These are phyloP conservation scores for Prolemur simus DNA, from an alignment of 2,113 vertebrate genomes.

Conservation along the genomic window DNA sequence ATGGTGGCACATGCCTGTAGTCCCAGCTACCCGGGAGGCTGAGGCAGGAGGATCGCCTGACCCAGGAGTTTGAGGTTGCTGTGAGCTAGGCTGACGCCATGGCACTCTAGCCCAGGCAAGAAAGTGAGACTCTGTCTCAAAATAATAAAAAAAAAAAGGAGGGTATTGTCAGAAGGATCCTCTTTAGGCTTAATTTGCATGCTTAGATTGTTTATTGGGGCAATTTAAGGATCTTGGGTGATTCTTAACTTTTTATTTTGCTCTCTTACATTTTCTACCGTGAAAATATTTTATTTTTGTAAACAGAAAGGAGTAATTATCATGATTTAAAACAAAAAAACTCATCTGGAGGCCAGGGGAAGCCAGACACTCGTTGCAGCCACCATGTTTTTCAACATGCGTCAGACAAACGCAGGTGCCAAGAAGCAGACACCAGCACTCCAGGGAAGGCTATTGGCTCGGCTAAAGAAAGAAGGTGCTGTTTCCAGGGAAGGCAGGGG, in stretches of 20 bases:
- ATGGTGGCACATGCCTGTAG: too few relatives aligned
- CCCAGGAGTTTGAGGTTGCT: too few relatives aligned
- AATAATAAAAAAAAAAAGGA: background rate
- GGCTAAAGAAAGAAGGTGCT: constrained; percentile 1
- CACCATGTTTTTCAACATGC: too few relatives aligned
- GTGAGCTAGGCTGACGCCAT: too few relatives aligned
- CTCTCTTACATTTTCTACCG: background rate
- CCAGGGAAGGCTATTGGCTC: background rate
- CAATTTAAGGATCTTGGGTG: background rate
- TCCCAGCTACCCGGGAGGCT: too few relatives aligned
- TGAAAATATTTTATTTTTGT: background rate
- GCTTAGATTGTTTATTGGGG: background rate
- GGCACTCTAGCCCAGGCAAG: too few relatives aligned
- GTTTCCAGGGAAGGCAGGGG: background rate
- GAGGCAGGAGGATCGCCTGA: too few relatives aligned
- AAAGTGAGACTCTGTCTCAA: too few relatives aligned
- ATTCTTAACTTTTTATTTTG: constrained; percentile 22
- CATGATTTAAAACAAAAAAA: background rate
- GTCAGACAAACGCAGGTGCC: background rate
- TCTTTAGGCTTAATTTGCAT: background rate
- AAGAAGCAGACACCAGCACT: background rate
- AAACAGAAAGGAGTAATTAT: background rate
- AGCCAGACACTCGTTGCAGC: background rate
- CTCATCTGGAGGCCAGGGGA: background rate
- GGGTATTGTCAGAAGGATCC: background rate